phyloP scores from a whole-genome alignment of 2,888 invertebrate species.

The Norana najaformis region DNA sequence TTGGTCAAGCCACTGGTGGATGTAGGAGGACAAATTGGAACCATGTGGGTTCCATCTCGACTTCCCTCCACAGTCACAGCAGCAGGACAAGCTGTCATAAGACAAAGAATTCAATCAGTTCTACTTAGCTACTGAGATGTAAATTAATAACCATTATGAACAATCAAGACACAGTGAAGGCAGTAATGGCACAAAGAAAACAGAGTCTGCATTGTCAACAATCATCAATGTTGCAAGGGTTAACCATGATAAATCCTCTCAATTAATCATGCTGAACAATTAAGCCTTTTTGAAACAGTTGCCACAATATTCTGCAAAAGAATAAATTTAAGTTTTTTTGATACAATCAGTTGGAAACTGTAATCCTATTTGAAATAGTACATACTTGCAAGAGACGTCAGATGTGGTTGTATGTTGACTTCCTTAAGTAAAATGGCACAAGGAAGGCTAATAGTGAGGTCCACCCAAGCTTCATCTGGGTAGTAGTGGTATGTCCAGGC shows the following conservation, averaged over 20 bases:
- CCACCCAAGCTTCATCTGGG: conserved; percentile 81
- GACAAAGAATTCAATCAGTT: neutral
- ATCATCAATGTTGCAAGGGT: neutral
- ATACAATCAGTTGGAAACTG: neutral
- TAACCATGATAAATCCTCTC: neutral
- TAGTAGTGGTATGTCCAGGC: conserved; percentile 97
- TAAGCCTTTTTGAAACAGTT: neutral
- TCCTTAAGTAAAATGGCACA: conserved; percentile 85
- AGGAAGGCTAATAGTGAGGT: conserved; percentile 82
- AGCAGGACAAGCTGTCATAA: conserved; percentile 73
- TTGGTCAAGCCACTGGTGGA: conserved; percentile 81
- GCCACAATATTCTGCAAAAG: neutral
- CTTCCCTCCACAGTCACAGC: conserved; percentile 85
- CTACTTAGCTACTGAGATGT: too few relatives aligned
- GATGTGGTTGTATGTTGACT: conserved; percentile 68
- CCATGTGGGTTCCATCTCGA: conserved; percentile 76
- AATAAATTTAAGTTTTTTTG: neutral
- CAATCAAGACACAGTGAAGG: too few relatives aligned
- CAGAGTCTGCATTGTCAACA: neutral
- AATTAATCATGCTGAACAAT: neutral
- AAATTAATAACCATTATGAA: too few relatives aligned
- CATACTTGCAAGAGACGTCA: conserved; percentile 59
- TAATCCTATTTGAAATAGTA: conserved; percentile 35
- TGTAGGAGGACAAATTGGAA: conserved; percentile 83
- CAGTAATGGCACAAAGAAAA: neutral